Conservation (phyloP, 2,888 invertebrate species). For the Coenonympha arcania region DNA sequence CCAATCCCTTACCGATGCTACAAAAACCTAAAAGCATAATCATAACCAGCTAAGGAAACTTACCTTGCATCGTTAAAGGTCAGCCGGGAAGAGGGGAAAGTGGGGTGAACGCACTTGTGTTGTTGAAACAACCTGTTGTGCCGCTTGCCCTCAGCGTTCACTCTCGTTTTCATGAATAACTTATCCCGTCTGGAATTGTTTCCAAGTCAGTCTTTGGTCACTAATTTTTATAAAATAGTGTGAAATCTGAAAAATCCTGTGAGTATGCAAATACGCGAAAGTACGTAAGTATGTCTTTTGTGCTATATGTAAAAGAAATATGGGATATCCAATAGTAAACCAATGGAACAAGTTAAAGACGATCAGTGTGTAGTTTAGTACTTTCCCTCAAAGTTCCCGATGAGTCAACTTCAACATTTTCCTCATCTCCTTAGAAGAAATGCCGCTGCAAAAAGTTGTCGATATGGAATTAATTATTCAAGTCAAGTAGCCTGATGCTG, state of each 20-base stretch:
- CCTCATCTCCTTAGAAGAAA: background rate
- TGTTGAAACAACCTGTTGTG: slow-evolving; percentile 11
- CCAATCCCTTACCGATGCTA: background rate
- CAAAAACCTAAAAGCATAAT: background rate
- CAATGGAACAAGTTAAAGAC: background rate
- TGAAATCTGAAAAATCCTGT: no score
- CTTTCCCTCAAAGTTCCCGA: background rate
- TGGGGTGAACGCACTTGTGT: slow-evolving; percentile 25
- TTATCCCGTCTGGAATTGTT: slow-evolving; percentile 11
- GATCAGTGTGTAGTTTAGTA: background rate
- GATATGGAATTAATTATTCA: background rate
- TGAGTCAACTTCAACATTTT: background rate
- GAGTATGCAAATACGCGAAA: no score
- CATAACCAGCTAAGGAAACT: slow-evolving; percentile 2
- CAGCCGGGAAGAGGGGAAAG: slow-evolving; percentile 31
- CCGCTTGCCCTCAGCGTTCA: slow-evolving; percentile 2
- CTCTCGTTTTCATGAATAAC: slow-evolving; percentile 24
- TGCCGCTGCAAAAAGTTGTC: background rate
- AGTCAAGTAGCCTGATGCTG: background rate
- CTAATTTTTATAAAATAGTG: no score
- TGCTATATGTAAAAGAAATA: no score
- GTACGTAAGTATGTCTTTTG: no score
- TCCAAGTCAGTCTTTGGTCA: background rate
- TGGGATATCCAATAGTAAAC: no score
- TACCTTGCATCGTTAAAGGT: slow-evolving; percentile 11